These are phyloP conservation scores for Salvator merianae DNA, from an alignment of 2,113 vertebrate species.

Conservation along the genomic window DNA sequence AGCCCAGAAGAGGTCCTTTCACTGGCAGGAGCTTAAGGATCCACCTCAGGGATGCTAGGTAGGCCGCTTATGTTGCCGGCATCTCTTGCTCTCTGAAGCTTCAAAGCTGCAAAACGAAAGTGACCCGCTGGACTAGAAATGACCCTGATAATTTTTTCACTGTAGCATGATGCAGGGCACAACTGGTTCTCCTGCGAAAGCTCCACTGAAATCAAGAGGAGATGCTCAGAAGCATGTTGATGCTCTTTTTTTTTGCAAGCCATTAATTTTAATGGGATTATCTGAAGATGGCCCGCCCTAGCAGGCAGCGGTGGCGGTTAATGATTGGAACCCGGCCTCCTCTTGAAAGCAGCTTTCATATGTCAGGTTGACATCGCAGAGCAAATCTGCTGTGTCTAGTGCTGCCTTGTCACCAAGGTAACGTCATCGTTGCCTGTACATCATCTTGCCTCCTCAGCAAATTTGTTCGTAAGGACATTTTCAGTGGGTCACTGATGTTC, in stretches of 20 bases:
- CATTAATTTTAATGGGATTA: neutral
- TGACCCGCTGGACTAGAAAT: no score
- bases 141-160: no score
- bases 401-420: neutral
- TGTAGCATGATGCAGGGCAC: no score
- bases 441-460: neutral
- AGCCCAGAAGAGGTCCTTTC: no score
- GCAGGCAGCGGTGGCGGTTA: no score
- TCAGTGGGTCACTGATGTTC: neutral
- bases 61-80: no score
- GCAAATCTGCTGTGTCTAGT: conserved; percentile 2
- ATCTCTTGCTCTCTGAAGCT: no score
- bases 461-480: neutral
- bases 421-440: neutral
- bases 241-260: neutral
- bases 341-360: neutral
- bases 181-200: neutral
- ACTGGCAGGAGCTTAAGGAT: no score
- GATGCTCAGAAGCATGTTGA: neutral
- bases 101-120: no score
- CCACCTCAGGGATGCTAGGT: no score
- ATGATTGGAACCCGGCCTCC: neutral
- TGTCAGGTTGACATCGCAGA: neutral
- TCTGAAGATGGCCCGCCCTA: neutral
- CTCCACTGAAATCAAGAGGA: neutral